Base-by-base conservation (phyloP, 2,113 vertebrate species). In the Microtus oregoni region DNA sequence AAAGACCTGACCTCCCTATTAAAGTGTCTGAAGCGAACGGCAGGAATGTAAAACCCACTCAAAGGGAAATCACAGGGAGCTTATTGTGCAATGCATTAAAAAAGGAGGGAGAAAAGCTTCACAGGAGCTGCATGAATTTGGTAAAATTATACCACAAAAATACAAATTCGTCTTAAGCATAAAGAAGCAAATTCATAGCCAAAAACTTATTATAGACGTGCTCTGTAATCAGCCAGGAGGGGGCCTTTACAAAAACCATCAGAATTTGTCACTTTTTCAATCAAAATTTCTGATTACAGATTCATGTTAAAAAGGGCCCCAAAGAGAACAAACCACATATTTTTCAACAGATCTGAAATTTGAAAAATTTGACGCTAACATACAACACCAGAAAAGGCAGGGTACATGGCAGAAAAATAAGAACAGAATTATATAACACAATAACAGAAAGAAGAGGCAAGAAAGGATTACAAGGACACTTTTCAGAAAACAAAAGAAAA, bases 111-210 rank as follows among this genome's bases (percentile, higher is more conserved):
- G 92, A 90, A 96, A 92, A 63, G 83, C 90, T 86, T 96, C 95
- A 63, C 32, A 79, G 95, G 47, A 98, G 83, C 96, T 94, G 41
- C 86, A 96, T 2, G 63, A 96, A 95, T 97, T 97, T 95, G 90
- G 96, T 97, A 93, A 97, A 97, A 98, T 97, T 97, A 97, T 92
- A 97, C 73, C 92, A 96, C 96, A 96, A 75, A 98, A 97, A 96
- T 91, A 98, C 1, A 97, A 83, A 97, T 67, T 82, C 58, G 94
- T 92, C 82, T 70, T 86, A 95, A 95, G 65, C 87, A 96, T 96
- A 97, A 97, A 97, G 97, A 96, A 97, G 92, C 92, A 97, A 97
- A 97, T 95, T 97, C 92, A 91, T 89, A 96, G 95, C 94, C 95
- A 89, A 96, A 95, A 94, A 92, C 93, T 91, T 97, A 76, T 76